phyloP scores from a whole-genome alignment of 1,140 invertebrate genomes.

The Macrobrachium rosenbergii region DNA sequence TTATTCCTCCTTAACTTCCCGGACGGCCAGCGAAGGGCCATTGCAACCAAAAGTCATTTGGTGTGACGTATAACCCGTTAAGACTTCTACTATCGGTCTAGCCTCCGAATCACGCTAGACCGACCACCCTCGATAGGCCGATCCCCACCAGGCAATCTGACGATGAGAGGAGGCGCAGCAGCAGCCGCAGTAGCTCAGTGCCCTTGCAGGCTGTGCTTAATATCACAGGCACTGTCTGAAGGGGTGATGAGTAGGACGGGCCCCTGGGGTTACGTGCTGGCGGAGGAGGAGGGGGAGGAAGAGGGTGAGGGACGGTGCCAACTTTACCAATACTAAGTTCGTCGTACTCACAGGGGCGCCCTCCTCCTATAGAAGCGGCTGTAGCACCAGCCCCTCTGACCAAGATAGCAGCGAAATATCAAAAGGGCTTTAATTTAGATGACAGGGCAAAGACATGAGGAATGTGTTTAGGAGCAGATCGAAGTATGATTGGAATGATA shows the following conservation, averaged over 20 bases:
- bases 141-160: not conserved
- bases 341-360: not conserved
- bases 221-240: not conserved
- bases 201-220: not conserved
- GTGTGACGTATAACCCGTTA: too few relatives aligned
- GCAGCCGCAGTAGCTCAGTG: not conserved
- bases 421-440: constrained; percentile 28
- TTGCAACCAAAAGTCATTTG: too few relatives aligned
- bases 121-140: too few relatives aligned
- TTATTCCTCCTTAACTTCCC: too few relatives aligned
- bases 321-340: constrained; percentile 6
- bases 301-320: constrained; percentile 7
- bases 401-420: constrained; percentile 22
- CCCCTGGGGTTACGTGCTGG: not conserved
- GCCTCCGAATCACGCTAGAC: too few relatives aligned
- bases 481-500: constrained; percentile 37
- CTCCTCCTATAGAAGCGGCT: not conserved
- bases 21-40: too few relatives aligned
- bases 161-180: not conserved
- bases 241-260: too few relatives aligned
- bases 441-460: not conserved
- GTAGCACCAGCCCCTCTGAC: not conserved
- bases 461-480: constrained; percentile 36
- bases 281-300: not conserved
- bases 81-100: too few relatives aligned